Percentiles rank a stretch among this genome's conserved stretches.
phyloP scores from a whole-genome alignment of 2,888 invertebrate species.

The Nymphalis urticae region DNA sequence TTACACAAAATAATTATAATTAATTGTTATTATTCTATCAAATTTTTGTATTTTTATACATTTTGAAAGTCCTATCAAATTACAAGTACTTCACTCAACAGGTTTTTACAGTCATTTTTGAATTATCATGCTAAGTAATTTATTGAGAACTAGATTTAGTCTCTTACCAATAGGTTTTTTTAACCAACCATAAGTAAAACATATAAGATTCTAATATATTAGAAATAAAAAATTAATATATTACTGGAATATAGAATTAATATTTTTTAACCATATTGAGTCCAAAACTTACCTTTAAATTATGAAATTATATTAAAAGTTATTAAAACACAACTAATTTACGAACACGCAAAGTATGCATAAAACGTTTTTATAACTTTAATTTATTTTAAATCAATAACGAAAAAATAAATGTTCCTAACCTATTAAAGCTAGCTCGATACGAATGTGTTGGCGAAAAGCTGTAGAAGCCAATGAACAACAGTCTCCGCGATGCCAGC shows the following conservation, averaged over 20 bases:
- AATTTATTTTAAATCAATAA: slow-evolving; percentile 26
- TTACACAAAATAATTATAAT: too few relatives aligned
- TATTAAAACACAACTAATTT: neutral
- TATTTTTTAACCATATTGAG: neutral
- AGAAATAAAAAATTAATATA: too few relatives aligned
- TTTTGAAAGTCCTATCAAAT: too few relatives aligned
- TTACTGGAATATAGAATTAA: neutral
- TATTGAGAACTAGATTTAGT: too few relatives aligned
- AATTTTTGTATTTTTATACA: too few relatives aligned
- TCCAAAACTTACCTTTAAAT: slow-evolving; percentile 5
- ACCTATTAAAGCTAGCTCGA: slow-evolving; percentile 62
- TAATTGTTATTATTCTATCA: too few relatives aligned
- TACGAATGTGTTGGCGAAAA: slow-evolving; percentile 57
- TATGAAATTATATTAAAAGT: neutral
- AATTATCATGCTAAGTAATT: too few relatives aligned
- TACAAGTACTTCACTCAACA: too few relatives aligned
- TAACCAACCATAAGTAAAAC: too few relatives aligned
- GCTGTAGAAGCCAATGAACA: slow-evolving; percentile 64
- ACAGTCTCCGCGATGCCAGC: slow-evolving; percentile 71
- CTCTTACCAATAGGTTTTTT: too few relatives aligned
- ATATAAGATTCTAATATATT: too few relatives aligned
- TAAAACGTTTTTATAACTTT: neutral
- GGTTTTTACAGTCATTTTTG: too few relatives aligned
- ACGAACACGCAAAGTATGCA: slow-evolving; percentile 10
- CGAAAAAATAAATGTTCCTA: slow-evolving; percentile 46